These are phyloP conservation scores for Eupeodes corollae DNA, from an alignment of 1,140 invertebrate species.

Conservation along the genomic window DNA sequence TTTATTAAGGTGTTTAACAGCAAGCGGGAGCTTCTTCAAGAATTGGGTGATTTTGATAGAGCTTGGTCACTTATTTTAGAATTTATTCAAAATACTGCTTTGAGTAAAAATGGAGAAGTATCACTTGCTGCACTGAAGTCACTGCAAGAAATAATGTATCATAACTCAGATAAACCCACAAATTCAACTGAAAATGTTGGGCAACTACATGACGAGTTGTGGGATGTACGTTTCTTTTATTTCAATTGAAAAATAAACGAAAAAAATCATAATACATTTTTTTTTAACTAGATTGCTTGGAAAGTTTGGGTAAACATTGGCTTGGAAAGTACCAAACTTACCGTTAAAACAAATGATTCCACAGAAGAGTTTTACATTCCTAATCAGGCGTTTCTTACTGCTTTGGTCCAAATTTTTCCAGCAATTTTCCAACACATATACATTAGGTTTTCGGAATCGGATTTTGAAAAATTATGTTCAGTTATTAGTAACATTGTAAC, in stretches of 20 bases:
- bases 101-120: slow-evolving; percentile 88
- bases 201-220: slow-evolving; percentile 45
- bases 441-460: slow-evolving; percentile 57
- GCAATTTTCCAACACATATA: slow-evolving; percentile 84
- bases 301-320: slow-evolving; percentile 79
- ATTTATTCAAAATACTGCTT: slow-evolving; percentile 84
- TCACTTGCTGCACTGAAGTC: slow-evolving; percentile 89
- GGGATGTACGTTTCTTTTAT: slow-evolving; percentile 43
- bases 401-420: slow-evolving; percentile 88
- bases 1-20: slow-evolving; percentile 68
- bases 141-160: slow-evolving; percentile 83
- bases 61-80: slow-evolving; percentile 88
- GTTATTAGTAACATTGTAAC: slow-evolving; percentile 67
- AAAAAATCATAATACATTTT: background rate
- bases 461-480: slow-evolving; percentile 67
- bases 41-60: slow-evolving; percentile 79
- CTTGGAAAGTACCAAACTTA: slow-evolving; percentile 58
- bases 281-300: slow-evolving; percentile 49
- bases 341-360: slow-evolving; percentile 40
- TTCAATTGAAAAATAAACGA: too few relatives aligned
- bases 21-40: slow-evolving; percentile 72
- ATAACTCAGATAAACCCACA: slow-evolving; percentile 16
- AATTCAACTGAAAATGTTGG: background rate
- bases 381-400: slow-evolving; percentile 83
- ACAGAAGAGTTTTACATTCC: slow-evolving; percentile 64